phyloP scores from a whole-genome alignment of 2,113 vertebrate species.

The Urocitellus parryii region DNA sequence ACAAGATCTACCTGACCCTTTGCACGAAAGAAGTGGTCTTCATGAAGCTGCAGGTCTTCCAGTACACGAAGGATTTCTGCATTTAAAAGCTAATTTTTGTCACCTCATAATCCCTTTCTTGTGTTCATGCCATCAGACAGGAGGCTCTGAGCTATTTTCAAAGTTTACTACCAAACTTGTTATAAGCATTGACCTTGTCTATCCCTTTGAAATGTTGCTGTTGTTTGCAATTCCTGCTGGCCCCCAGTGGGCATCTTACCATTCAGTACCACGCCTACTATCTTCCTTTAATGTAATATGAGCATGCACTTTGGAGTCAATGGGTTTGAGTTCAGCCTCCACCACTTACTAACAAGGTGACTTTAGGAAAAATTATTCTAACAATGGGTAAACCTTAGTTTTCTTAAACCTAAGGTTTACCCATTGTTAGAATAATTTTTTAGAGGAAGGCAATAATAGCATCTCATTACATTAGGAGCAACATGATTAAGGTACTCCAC shows the following conservation, averaged over 20 bases:
- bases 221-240: neutral
- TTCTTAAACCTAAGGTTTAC: no score
- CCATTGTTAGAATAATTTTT: no score
- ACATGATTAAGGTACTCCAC: neutral
- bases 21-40: neutral
- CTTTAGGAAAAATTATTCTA: conserved; percentile 21
- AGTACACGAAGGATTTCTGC: neutral
- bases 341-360: neutral
- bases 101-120: neutral
- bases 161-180: neutral
- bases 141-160: neutral
- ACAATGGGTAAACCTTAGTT: neutral
- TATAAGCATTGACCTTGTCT: neutral
- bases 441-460: conserved; percentile 19
- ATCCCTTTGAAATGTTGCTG: neutral
- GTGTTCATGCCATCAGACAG: neutral
- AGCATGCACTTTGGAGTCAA: neutral
- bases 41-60: neutral
- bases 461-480: conserved; percentile 7
- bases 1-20: neutral
- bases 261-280: neutral
- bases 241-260: neutral
- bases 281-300: neutral
- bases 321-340: neutral
- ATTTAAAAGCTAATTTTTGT: conserved; percentile 19